Conservation (phyloP, 2,888 invertebrate genomes). For the Tetramorium bicarinatum region DNA sequence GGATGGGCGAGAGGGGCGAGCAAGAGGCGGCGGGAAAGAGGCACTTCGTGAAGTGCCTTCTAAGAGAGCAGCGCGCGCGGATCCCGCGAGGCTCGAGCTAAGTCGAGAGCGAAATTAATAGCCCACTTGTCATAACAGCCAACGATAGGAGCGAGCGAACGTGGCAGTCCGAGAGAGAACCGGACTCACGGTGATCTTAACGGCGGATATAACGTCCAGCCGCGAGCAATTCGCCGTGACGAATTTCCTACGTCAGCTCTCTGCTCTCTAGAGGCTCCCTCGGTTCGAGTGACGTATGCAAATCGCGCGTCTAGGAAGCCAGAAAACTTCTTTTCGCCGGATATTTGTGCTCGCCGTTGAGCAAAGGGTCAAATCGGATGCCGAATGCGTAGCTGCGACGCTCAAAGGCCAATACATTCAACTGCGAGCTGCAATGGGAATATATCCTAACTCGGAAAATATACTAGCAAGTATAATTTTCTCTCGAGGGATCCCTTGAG, state of each 20-base stretch:
- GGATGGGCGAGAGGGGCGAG: constrained; percentile 2
- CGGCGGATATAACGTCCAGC: constrained; percentile 65
- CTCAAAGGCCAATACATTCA: not conserved
- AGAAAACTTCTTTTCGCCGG: not conserved
- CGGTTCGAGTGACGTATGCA: constrained; percentile 75
- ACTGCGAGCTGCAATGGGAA: not conserved
- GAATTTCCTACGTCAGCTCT: constrained; percentile 76
- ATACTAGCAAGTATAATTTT: constrained; percentile 4
- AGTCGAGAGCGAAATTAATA: constrained; percentile 75
- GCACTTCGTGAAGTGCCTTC: constrained; percentile 33
- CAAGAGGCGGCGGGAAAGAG: not conserved
- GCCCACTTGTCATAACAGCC: constrained; percentile 74
- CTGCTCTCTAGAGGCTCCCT: constrained; percentile 62
- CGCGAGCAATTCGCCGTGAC: constrained; percentile 77
- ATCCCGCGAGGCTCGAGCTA: constrained; percentile 51
- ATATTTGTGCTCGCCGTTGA: not conserved
- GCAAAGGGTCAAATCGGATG: not conserved
- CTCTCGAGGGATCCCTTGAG: not conserved
- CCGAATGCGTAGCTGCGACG: not conserved
- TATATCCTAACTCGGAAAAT: not conserved
- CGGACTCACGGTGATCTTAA: constrained; percentile 66
- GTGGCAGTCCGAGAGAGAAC: constrained; percentile 62
- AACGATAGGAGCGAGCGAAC: constrained; percentile 69
- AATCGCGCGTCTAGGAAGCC: constrained; percentile 63
- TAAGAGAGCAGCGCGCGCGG: constrained; percentile 48